Evolutionary conservation across 2,797 vertebrate genomes (phyloP).

Genomic region (Tragelaphus eurycerus): DNA sequence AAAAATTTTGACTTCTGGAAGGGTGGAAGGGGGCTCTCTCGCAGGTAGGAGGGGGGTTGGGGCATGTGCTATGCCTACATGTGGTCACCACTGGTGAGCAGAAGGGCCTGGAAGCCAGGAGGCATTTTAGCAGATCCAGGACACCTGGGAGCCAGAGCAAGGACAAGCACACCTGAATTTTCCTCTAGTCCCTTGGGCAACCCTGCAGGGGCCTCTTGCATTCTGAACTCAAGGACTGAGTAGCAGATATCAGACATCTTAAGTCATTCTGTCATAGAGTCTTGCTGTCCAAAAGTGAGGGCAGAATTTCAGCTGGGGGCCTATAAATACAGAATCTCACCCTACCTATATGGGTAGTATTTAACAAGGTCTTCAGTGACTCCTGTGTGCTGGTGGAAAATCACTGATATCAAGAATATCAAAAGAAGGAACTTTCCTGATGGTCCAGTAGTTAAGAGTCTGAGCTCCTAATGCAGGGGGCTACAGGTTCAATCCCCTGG

Average conservation of each 20-base stretch:
- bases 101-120: neutral
- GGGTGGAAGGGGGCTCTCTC: neutral
- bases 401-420: neutral
- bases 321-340: neutral
- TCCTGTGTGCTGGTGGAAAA: neutral
- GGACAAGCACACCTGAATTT: neutral
- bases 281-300: neutral
- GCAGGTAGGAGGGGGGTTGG: neutral
- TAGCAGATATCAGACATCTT: fast-evolving
- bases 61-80: neutral
- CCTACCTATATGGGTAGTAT: fast-evolving
- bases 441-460: neutral
- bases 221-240: neutral
- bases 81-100: neutral
- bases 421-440: neutral
- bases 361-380: neutral
- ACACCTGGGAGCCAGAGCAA: neutral
- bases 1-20: neutral
- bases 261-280: neutral
- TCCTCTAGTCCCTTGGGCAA: neutral
- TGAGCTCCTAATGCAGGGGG: neutral
- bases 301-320: neutral
- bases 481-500: neutral
- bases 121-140: neutral
- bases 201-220: neutral